phyloP scores from a whole-genome alignment of 2,888 invertebrate species.

The Teleiodes luculella region DNA sequence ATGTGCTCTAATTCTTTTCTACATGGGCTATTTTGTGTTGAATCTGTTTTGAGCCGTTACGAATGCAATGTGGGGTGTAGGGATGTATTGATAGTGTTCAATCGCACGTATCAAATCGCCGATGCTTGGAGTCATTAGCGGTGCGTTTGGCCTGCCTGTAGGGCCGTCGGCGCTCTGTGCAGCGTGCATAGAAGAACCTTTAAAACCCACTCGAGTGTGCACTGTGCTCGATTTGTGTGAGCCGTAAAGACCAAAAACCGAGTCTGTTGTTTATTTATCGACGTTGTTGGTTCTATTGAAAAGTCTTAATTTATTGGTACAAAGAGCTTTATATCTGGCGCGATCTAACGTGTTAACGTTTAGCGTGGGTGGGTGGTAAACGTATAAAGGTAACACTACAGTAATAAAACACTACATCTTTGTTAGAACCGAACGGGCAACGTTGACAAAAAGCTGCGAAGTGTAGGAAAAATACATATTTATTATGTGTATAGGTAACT shows the following conservation, averaged over 20 bases:
- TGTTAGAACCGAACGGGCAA: background rate
- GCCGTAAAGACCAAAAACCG: conserved; percentile 37
- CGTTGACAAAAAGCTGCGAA: background rate
- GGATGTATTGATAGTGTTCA: conserved; percentile 71
- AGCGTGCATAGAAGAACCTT: conserved; percentile 41
- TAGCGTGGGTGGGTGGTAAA: conserved; percentile 4
- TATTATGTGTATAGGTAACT: too few species aligned
- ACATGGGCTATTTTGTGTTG: conserved; percentile 14
- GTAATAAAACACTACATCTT: conserved; percentile 3
- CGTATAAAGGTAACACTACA: background rate
- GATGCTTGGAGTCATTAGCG: conserved; percentile 69
- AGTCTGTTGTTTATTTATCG: conserved; percentile 20
- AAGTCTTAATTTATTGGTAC: conserved; percentile 13
- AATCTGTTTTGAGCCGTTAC: conserved; percentile 37
- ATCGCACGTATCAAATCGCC: conserved; percentile 76
- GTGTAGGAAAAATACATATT: background rate
- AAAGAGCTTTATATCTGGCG: conserved; percentile 14
- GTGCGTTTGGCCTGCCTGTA: conserved; percentile 47
- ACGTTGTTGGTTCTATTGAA: conserved; percentile 4
- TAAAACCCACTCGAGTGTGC: conserved; percentile 52
- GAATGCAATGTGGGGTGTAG: conserved; percentile 52
- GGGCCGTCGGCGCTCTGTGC: conserved; percentile 38
- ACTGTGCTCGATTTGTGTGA: conserved; percentile 33
- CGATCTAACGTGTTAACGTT: background rate
- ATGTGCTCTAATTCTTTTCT: conserved; percentile 23